Base-by-base conservation (phyloP, 2,113 vertebrate genomes). In the Orientallactaga bullata region DNA sequence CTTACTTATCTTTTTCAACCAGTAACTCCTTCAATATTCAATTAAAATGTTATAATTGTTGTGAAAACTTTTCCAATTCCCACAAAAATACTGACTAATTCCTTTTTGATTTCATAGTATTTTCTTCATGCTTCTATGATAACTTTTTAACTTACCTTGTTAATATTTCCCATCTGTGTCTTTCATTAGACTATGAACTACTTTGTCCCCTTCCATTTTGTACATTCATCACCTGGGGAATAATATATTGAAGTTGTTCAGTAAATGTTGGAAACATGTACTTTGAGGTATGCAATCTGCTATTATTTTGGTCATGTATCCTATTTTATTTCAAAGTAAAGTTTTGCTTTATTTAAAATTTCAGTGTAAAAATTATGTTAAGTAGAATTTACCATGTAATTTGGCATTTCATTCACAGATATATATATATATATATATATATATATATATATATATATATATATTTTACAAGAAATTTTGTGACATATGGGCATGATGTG, bases 401-500 rank as follows among this genome's bases (percentile, higher is more conserved):
- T 16, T 37, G 85, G 10, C 30, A 88, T 89, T 92, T 47, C n/a
- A 86, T 85, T 63, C 42, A 47, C 8, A 47, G 5, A 8, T 47
- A 47, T 47, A 47, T 47, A 8, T 8, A 47, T 47, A 47, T 47
- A 47, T 47, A 72, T 71, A 58, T 21, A 47, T 23, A 32, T 42
- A 91, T 89, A 16, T 77, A 39, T 23, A 61, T 51, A 61, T 68
- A 66, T 24, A 37, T 21, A 35, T 51, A 89, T 37, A 68, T 24
- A 66, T 74, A 11, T 17, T 74, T 95, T 86, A 61, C 26, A 94
- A 55, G 55, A 92, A 77, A 95, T 95, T 78, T 60, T 94, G 47
- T 91, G 82, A 88, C 90, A 92, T 95, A 80, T 93, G 94, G 42
- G 68, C 55, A 42, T 88, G 58, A 5, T 91, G 26, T 91, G 21